Conservation (phyloP, 2,888 invertebrate species). For the Pomacea canaliculata region DNA sequence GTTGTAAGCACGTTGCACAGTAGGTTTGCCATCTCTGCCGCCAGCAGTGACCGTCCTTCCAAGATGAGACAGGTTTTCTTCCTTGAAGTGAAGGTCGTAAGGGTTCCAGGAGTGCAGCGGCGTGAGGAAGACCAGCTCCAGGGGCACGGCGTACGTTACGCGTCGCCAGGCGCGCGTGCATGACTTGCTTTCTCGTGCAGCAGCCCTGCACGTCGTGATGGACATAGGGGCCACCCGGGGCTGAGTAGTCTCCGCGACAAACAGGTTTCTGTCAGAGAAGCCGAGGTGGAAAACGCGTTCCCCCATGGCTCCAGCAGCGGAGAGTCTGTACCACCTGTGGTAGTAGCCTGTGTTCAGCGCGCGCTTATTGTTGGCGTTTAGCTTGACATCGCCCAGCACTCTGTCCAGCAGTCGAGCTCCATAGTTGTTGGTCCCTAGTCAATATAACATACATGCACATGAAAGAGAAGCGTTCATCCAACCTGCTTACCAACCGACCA, state of each 20-base stretch:
- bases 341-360: slow-evolving; percentile 49
- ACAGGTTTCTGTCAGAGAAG: slow-evolving; percentile 42
- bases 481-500: background rate
- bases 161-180: slow-evolving; percentile 35
- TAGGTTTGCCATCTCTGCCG: slow-evolving; percentile 34
- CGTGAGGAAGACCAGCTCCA: slow-evolving; percentile 57
- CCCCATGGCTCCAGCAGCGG: slow-evolving; percentile 41
- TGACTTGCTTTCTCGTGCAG: slow-evolving; percentile 16
- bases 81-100: slow-evolving; percentile 39
- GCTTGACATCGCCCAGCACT: slow-evolving; percentile 31
- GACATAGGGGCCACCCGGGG: slow-evolving; percentile 43
- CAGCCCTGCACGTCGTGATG: slow-evolving; percentile 30
- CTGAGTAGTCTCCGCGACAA: slow-evolving; percentile 48
- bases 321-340: slow-evolving; percentile 40
- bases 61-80: slow-evolving; percentile 2
- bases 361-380: slow-evolving; percentile 24
- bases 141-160: slow-evolving; percentile 55
- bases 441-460: background rate
- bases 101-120: slow-evolving; percentile 60
- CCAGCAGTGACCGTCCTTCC: slow-evolving; percentile 13
- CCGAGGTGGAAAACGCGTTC: slow-evolving; percentile 38
- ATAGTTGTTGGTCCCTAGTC: slow-evolving; percentile 46
- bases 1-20: slow-evolving; percentile 40
- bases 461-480: background rate
- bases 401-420: slow-evolving; percentile 34